Evolutionary conservation across 2,113 vertebrate species (phyloP).

Genomic region (Mus spicilegus): DNA sequence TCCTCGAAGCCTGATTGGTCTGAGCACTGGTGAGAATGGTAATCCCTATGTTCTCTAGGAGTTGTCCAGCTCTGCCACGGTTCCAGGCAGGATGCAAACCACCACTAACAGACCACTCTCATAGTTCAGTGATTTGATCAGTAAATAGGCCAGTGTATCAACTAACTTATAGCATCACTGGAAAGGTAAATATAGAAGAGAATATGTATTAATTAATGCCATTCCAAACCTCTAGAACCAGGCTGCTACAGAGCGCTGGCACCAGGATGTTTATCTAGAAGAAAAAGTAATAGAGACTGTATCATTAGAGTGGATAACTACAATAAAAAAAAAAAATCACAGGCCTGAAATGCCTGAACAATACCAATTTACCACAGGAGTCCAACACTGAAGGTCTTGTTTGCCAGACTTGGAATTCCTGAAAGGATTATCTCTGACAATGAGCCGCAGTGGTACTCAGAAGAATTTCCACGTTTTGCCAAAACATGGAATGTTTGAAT

Average conservation of each 20-base stretch:
- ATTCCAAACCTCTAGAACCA: slow-evolving; percentile 50
- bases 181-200: slow-evolving; percentile 1
- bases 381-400: slow-evolving; percentile 70
- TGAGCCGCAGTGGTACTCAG: slow-evolving; percentile 64
- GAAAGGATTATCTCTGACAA: slow-evolving; percentile 76
- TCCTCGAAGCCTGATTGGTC: background rate
- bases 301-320: slow-evolving; percentile 59
- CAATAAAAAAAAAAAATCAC: slow-evolving; percentile 74
- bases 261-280: slow-evolving; percentile 73
- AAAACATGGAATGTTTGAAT: slow-evolving; percentile 72
- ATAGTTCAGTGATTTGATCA: slow-evolving; percentile 35
- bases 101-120: slow-evolving; percentile 15
- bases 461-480: slow-evolving; percentile 66
- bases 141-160: slow-evolving; percentile 43
- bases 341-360: slow-evolving; percentile 74
- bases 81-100: slow-evolving; percentile 50
- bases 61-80: background rate
- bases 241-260: slow-evolving; percentile 66
- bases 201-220: slow-evolving; percentile 47
- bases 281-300: slow-evolving; percentile 69
- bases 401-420: slow-evolving; percentile 75
- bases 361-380: slow-evolving; percentile 68
- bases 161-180: slow-evolving; percentile 39
- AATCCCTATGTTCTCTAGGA: background rate
- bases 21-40: background rate